Conservation (phyloP, 2,113 vertebrate genomes). For the Perca fluviatilis region DNA sequence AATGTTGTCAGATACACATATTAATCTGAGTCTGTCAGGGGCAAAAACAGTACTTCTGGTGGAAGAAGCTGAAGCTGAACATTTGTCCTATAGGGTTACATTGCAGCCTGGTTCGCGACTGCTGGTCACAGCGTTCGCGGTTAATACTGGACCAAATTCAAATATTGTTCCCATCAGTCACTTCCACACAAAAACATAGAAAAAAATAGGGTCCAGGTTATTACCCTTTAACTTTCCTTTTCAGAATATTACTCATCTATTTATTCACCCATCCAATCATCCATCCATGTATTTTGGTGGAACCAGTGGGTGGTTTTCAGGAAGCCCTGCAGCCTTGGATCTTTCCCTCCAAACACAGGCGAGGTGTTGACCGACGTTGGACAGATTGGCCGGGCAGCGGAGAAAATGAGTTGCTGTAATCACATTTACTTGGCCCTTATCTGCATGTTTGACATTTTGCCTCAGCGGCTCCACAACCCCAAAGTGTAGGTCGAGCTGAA, state of each 20-base stretch:
- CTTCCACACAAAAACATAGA: too few relatives aligned
- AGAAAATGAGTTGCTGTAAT: slow-evolving; percentile 48
- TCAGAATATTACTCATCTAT: slow-evolving; percentile 44
- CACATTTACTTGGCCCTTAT: slow-evolving; percentile 73
- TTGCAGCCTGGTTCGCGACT: too few relatives aligned
- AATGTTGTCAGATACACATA: too few relatives aligned
- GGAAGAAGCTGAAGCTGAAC: too few relatives aligned
- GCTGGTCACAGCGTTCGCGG: too few relatives aligned
- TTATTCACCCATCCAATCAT: slow-evolving; percentile 54
- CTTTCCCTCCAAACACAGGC: slow-evolving; percentile 57
- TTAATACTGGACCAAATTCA: too few relatives aligned
- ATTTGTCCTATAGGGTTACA: too few relatives aligned
- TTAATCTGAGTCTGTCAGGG: too few relatives aligned
- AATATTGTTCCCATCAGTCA: too few relatives aligned
- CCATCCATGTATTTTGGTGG: slow-evolving; percentile 30
- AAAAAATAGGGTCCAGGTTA: too few relatives aligned
- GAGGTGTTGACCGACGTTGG: slow-evolving; percentile 68
- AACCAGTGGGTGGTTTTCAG: slow-evolving; percentile 71
- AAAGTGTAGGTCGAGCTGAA: slow-evolving; percentile 45
- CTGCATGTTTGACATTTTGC: slow-evolving; percentile 72
- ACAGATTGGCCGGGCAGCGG: slow-evolving; percentile 38
- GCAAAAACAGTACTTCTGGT: too few relatives aligned
- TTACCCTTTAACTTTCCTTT: background rate
- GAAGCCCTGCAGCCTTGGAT: slow-evolving; percentile 61
- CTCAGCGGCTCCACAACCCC: slow-evolving; percentile 55